These are phyloP conservation scores for Ammospiza maritima DNA, from an alignment of 2,797 vertebrate species.

Conservation along the genomic window DNA sequence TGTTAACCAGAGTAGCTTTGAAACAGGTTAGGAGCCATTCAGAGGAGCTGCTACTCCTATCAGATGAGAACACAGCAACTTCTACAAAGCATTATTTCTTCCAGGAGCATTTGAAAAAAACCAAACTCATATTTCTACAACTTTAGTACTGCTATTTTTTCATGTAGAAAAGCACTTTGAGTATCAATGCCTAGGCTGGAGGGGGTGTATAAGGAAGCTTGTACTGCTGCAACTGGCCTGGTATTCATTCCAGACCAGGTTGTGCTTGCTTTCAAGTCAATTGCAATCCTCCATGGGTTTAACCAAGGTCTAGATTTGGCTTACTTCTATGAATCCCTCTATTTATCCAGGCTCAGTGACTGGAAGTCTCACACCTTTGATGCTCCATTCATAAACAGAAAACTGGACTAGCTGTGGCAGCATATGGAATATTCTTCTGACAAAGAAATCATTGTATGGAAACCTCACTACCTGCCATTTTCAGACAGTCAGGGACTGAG, in stretches of 20 bases:
- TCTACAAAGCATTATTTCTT: not conserved
- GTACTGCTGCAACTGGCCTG: not conserved
- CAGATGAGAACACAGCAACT: not conserved
- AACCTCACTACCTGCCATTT: not conserved
- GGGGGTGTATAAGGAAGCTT: not conserved
- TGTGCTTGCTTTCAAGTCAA: not conserved
- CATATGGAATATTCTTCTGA: slow-evolving; percentile 2
- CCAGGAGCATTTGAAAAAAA: not conserved
- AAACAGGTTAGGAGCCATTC: not conserved
- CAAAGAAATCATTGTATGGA: slow-evolving; percentile 32
- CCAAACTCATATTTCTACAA: not conserved
- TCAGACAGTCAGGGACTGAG: not conserved
- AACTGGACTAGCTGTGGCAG: not conserved
- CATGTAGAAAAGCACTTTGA: not conserved
- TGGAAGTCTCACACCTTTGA: not conserved
- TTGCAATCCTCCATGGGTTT: not conserved
- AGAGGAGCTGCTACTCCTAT: not conserved
- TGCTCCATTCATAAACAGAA: slow-evolving; percentile 4
- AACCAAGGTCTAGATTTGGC: not conserved
- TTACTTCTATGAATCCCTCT: not conserved
- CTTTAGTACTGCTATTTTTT: not conserved
- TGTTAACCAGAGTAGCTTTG: not conserved
- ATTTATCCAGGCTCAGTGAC: not conserved
- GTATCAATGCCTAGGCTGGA: not conserved
- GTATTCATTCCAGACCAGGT: not conserved